Evolutionary conservation across 2,888 invertebrate genomes (phyloP).

Genomic region (Caenorhabditis sp.): DNA sequence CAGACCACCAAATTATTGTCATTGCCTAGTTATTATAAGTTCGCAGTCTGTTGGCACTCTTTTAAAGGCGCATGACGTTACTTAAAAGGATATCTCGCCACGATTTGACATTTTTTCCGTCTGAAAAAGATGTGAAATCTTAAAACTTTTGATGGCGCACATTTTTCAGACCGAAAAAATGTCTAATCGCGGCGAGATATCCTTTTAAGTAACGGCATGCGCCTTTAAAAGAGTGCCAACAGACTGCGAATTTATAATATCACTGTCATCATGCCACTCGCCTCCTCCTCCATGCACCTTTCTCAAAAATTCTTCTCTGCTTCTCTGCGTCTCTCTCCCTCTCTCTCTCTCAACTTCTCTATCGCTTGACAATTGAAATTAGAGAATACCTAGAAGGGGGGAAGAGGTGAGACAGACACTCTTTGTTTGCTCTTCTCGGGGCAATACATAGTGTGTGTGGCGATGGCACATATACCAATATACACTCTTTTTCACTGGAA

Average conservation of each 20-base stretch:
- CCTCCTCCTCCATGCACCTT: neutral
- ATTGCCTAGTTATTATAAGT: too few species aligned
- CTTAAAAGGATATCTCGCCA: too few species aligned
- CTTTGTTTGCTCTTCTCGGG: conserved; percentile 28
- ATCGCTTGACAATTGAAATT: conserved; percentile 21
- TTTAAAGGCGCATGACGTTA: too few species aligned
- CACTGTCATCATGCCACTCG: neutral
- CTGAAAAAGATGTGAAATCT: too few species aligned
- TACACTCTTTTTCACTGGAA: neutral
- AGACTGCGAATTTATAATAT: too few species aligned
- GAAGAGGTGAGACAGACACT: neutral
- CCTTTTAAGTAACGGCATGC: too few species aligned
- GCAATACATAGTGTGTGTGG: neutral
- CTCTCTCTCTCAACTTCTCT: neutral
- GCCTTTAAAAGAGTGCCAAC: too few species aligned
- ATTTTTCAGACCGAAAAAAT: too few species aligned
- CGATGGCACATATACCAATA: conserved; percentile 6
- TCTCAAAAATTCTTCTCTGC: conserved; percentile 1
- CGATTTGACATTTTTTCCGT: too few species aligned
- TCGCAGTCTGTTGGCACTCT: too few species aligned
- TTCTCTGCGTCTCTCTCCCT: conserved; percentile 4
- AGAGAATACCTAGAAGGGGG: conserved; percentile 14
- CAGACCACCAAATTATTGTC: neutral
- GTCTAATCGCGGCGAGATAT: too few species aligned
- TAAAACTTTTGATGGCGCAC: too few species aligned